Base-by-base conservation (phyloP, 2,113 vertebrate species). In the Amphilophus citrinellus region DNA sequence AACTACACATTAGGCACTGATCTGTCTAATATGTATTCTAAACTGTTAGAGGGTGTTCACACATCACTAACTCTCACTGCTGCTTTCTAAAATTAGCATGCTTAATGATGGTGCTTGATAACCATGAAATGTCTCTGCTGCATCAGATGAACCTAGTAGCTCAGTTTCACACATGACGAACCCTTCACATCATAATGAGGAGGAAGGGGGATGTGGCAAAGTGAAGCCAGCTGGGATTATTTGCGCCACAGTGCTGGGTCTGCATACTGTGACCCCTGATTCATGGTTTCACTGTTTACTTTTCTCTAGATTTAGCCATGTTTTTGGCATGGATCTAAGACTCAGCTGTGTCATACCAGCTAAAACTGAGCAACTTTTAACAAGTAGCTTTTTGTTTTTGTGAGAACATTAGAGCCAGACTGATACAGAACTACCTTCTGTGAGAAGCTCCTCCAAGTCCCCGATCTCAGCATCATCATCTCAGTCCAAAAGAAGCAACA, bases 31-130 rank as follows among this genome's bases (percentile, higher is more conserved):
- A 53, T 85, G 68, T 77, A 47, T 59, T 73, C 27, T 47, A 61
- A 83, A 87, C 53, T 83, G 77, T 47, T 61, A 32, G 80, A 90
- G 17, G 60, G 61, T 90, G 80, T 80, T 88, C 82, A 80, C 53
- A 77, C 86, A 76, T 80, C 78, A 65, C 65, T 37, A 24, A 65
- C 76, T 85, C 79, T 84, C 59, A 42, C 14, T 44, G 82, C 84
- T 39, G 62, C 66, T 57, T 79, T 85, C 88, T 90, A 91, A 92
- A 93, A 91, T 93, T 91, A 90, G 87, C 89, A 68, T 7, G 39
- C 63, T 58, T 85, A 88, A 87, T 84, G 87, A 86, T 42, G 58
- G 77, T 20, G 87, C 88, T 76, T 88, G 91, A 90, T 86, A 89
- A 88, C 71, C 83, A 65, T 90, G 82, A 91, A 91, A 87, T 83